phyloP scores from a whole-genome alignment of 1,140 invertebrate species.

The Asobara japonica region DNA sequence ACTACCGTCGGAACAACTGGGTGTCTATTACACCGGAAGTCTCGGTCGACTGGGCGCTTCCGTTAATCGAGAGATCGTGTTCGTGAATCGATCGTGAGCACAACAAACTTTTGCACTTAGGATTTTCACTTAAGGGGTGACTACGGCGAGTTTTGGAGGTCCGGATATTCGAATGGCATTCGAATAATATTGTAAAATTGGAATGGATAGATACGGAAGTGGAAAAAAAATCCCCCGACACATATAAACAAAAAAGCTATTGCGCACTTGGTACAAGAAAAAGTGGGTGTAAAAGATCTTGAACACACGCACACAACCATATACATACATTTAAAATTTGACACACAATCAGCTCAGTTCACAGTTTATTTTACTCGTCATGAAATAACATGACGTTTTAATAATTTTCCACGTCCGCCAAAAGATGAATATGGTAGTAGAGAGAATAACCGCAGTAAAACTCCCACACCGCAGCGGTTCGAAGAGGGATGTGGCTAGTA shows the following conservation, averaged over 20 bases:
- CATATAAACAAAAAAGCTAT: too few species aligned
- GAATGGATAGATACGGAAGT: too few species aligned
- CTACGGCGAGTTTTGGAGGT: too few species aligned
- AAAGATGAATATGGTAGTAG: background rate
- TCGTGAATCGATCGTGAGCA: background rate
- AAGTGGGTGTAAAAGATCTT: too few species aligned
- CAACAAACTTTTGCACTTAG: background rate
- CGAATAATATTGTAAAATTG: too few species aligned
- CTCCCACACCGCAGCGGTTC: background rate
- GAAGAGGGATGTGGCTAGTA: slow-evolving; percentile 37
- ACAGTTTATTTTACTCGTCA: too few species aligned
- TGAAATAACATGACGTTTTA: background rate
- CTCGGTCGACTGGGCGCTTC: slow-evolving; percentile 23
- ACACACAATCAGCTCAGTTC: background rate
- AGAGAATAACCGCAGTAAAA: slow-evolving; percentile 19
- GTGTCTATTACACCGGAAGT: slow-evolving; percentile 36
- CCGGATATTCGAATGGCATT: too few species aligned
- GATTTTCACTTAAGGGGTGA: background rate
- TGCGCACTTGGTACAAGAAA: too few species aligned
- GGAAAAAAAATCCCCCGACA: too few species aligned
- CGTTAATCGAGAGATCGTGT: slow-evolving; percentile 32
- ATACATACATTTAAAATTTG: too few species aligned
- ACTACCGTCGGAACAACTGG: background rate
- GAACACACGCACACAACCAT: too few species aligned
- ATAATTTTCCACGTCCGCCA: background rate